Evolutionary conservation across 2,797 vertebrate genomes (phyloP), one percentile per base, ranked within the genome.

Genomic region (Vespertilio murinus): DNA sequence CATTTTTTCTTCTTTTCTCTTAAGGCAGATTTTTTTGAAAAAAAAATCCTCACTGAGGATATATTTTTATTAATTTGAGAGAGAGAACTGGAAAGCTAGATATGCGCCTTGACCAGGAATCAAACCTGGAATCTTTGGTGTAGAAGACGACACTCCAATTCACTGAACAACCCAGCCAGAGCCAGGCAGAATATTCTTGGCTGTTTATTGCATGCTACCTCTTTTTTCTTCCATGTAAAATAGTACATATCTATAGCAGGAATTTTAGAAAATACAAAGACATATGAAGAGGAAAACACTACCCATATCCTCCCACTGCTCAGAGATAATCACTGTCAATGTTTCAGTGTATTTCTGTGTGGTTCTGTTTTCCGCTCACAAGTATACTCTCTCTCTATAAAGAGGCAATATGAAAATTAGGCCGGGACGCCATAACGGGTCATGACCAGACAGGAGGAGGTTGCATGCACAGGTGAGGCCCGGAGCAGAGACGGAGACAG

Each of bases 211-310:
- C 3, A 38, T 67, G 22, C 28, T 54, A 47, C 38, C 12, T n/a
- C 45, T 90, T 67, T 93, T 93, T 90, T 35, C 18, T 59, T 74
- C 38, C 42, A 30, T 70, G 56, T 74, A 70, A 45, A 82, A 54
- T 65, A 45, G 42, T 3, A 0, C 18, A 20, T 38, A 4, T 94
- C 52, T 82, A 49, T 49, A 75, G 84, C 35, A 89, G 54, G 69
- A 89, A 49, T 65, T 79, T 82, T 59, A 90, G 86, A 91, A 90
- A 93, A 65, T 14, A 79, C 45, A 80, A 59, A 86, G 40, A 95
- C 85, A 84, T 12, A 14, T 45, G 49, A 80, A 88, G 30, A 70
- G 61, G 81, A 49, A 13, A 85, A 45, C 82, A 74, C 0, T 59
- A 20, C 30, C 12, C 56, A 16, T 49, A 33, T 54, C 38, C n/a